A percentile compares a stretch with the other conserved stretches of the same genome.
These are phyloP conservation scores for Drosophila stalkeri DNA, from an alignment of 2,888 invertebrate genomes.

Conservation along the genomic window DNA sequence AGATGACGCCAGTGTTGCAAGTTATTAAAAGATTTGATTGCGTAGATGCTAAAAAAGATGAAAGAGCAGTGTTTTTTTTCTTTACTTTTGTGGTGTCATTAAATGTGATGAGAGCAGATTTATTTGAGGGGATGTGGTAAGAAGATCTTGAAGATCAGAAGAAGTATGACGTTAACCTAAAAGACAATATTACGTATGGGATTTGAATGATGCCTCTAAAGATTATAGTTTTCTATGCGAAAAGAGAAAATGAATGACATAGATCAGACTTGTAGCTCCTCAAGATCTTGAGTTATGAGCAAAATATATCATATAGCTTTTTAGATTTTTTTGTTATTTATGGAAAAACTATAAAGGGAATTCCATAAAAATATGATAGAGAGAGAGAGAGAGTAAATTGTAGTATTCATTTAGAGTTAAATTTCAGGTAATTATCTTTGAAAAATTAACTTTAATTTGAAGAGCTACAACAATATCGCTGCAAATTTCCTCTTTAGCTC, in stretches of 20 bases:
- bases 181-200: not conserved
- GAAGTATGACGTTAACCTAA: not conserved
- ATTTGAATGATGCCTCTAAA: not conserved
- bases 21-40: conserved; percentile 4
- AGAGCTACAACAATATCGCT: no score
- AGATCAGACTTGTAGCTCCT: not conserved
- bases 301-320: not conserved
- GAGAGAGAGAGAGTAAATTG: not conserved
- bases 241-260: not conserved
- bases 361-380: no score
- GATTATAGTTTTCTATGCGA: no score
- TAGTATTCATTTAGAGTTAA: no score
- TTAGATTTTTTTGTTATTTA: no score
- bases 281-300: not conserved
- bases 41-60: conserved; percentile 3
- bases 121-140: not conserved
- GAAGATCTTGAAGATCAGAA: not conserved
- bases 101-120: not conserved
- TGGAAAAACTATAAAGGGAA: no score
- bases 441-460: not conserved
- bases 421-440: not conserved
- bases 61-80: not conserved
- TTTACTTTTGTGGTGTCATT: not conserved
- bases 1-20: conserved; percentile 17
- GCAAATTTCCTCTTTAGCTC: not conserved